Evolutionary conservation across 2,797 vertebrate species (phyloP).

Genomic region (Leptodactylus fallax): DNA sequence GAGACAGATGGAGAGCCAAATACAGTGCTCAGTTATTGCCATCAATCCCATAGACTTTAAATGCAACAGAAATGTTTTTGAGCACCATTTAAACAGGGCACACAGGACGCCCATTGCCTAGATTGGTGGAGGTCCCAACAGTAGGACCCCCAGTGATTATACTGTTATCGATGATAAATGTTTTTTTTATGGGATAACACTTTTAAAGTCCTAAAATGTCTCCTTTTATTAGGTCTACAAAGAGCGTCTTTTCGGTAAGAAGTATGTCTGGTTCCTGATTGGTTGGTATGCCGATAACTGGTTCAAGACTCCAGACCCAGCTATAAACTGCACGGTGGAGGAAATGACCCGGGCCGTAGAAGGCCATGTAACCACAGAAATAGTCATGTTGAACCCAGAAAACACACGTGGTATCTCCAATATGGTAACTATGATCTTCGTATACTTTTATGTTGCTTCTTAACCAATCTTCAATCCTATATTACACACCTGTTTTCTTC

Average conservation of each 20-base stretch:
- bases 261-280: conserved; percentile 95
- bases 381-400: conserved; percentile 95
- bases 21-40: no score
- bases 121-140: no score
- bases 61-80: no score
- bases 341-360: conserved; percentile 96
- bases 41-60: no score
- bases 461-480: not conserved
- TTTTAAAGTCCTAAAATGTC: no score
- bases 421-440: conserved; percentile 77
- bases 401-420: conserved; percentile 93
- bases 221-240: conserved; percentile 86
- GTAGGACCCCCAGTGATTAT: no score
- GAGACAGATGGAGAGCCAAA: no score
- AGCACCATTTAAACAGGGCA: no score
- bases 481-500: not conserved
- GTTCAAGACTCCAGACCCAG: conserved; percentile 93
- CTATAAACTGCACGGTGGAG: conserved; percentile 94
- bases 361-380: conserved; percentile 95
- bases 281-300: conserved; percentile 98
- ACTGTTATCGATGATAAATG: no score
- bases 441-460: not conserved
- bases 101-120: no score
- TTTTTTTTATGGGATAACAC: no score
- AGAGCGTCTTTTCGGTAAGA: conserved; percentile 95